These are phyloP conservation scores for Metaphire vulgaris DNA, from an alignment of 1,140 invertebrate species.

Conservation along the genomic window DNA sequence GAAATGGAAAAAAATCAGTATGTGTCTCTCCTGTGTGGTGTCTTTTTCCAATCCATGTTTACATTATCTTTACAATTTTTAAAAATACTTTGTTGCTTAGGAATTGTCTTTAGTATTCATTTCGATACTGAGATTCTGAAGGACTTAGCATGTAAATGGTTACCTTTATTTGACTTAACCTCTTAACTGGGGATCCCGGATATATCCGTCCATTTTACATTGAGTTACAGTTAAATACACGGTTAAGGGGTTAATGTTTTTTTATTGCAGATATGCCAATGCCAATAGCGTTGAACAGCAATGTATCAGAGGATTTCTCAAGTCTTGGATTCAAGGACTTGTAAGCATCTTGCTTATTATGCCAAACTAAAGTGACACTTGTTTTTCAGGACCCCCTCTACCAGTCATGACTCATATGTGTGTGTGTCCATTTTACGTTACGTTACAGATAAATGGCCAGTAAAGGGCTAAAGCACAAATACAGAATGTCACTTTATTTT, in stretches of 20 bases:
- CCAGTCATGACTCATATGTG: background rate
- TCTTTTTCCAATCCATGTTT: no score
- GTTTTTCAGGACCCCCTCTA: no score
- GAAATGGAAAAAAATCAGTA: no score
- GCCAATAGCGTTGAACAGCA: slow-evolving; percentile 28
- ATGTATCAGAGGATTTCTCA: slow-evolving; percentile 32
- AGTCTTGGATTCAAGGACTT: slow-evolving; percentile 34
- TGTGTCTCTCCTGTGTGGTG: no score
- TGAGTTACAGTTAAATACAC: background rate
- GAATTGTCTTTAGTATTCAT: background rate
- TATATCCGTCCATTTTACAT: background rate
- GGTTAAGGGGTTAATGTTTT: slow-evolving; percentile 4
- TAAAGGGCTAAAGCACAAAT: background rate
- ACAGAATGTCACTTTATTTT: background rate
- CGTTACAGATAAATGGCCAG: background rate
- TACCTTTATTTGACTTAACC: background rate
- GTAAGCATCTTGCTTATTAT: slow-evolving; percentile 19
- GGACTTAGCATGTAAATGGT: background rate
- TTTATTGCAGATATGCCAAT: slow-evolving; percentile 30
- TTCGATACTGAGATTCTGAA: background rate
- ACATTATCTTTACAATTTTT: no score
- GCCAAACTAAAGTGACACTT: no score
- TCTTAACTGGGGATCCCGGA: no score
- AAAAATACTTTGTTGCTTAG: no score
- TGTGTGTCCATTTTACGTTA: background rate